Conservation (phyloP, 1,140 invertebrate species). For the Lepidurus packardi region DNA sequence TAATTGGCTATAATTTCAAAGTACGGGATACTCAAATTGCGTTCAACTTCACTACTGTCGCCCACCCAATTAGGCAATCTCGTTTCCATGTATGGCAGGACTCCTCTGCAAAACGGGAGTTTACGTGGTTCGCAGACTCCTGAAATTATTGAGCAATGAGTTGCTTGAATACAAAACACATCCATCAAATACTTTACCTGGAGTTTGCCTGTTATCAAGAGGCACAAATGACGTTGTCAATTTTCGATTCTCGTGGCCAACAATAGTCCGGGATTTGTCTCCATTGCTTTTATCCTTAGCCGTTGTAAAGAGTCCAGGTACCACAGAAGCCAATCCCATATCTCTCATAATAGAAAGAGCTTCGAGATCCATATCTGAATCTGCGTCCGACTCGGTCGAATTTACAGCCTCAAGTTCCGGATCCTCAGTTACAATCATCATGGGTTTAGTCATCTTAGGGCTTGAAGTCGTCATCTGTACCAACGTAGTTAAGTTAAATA, state of each 20-base stretch:
- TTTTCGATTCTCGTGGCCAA: not conserved
- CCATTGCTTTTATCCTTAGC: not conserved
- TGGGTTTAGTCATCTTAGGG: not conserved
- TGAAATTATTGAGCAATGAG: not conserved
- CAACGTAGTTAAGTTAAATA: not conserved
- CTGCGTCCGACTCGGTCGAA: slow-evolving; percentile 16
- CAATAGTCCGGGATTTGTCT: not conserved
- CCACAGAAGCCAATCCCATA: not conserved
- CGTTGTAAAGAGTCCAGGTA: not conserved
- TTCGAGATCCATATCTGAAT: slow-evolving; percentile 27
- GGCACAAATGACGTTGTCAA: not conserved
- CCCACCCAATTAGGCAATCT: slow-evolving; percentile 45
- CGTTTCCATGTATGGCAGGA: slow-evolving; percentile 59
- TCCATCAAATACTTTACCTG: not conserved
- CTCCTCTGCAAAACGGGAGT: slow-evolving; percentile 49
- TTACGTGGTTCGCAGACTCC: slow-evolving; percentile 7
- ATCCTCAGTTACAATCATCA: not conserved
- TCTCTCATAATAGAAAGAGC: not conserved
- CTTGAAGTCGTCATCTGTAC: not conserved
- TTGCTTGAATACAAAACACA: not conserved
- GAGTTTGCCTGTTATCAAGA: not conserved
- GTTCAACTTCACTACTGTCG: slow-evolving; percentile 42
- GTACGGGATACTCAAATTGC: slow-evolving; percentile 48
- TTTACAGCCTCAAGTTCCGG: not conserved
- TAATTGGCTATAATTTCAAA: slow-evolving; percentile 53